A percentile compares a stretch with the other conserved stretches of the same genome.
Conservation (phyloP, 1,140 invertebrate species). For the Cydia amplana region DNA sequence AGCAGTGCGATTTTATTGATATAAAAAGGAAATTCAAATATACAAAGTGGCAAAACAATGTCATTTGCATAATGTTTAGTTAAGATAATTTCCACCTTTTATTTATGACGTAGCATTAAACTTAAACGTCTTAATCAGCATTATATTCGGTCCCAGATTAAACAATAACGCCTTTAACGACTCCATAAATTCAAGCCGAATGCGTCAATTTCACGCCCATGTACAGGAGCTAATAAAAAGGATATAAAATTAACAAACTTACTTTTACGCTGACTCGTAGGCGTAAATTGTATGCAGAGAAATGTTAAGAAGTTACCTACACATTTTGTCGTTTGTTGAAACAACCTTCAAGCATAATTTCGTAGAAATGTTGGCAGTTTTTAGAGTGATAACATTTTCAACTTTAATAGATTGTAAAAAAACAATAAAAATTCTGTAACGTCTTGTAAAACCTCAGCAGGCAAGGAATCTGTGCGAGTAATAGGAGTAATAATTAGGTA, state of each 20-base stretch:
- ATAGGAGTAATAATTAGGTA: too few species aligned
- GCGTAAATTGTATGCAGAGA: background rate
- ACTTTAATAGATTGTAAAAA: too few species aligned
- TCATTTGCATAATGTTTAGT: constrained; percentile 9
- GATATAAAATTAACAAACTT: constrained; percentile 8
- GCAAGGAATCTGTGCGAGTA: too few species aligned
- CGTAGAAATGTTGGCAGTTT: too few species aligned
- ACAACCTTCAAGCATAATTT: too few species aligned
- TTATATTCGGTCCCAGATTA: background rate
- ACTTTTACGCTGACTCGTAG: background rate
- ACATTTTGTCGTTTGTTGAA: too few species aligned
- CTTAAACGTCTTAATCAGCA: constrained; percentile 13
- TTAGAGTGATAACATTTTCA: too few species aligned
- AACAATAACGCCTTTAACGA: constrained; percentile 13
- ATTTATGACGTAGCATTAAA: background rate
- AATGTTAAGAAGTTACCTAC: too few species aligned
- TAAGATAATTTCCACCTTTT: background rate
- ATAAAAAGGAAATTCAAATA: background rate
- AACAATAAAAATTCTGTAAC: too few species aligned
- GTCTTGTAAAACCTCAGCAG: too few species aligned
- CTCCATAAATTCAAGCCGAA: background rate
- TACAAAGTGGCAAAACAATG: background rate
- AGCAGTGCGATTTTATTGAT: background rate
- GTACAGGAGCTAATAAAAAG: constrained; percentile 6
- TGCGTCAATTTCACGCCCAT: constrained; percentile 1